Evolutionary conservation across 2,888 invertebrate species (phyloP), one percentile per base, ranked within the genome.

Genomic region (Phengaris arion): DNA sequence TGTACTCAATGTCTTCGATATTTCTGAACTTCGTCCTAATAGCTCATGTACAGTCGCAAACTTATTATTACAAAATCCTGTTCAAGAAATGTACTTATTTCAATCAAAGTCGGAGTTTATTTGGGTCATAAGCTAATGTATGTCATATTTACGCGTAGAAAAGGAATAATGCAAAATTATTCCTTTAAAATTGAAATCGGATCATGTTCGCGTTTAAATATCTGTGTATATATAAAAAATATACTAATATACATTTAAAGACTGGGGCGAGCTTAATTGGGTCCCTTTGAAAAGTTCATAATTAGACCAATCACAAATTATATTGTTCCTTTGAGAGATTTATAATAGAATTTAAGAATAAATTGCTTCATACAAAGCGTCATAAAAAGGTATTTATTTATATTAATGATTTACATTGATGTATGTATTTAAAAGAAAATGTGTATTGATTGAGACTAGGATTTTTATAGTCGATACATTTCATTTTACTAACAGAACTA

Each of bases 271-370:
- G 22, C 52, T 52, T 72, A 72, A 72, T 72, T 72, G 72, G 51
- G 52, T 72, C 54, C 51, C 72, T 72, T 72, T 52, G 35, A 72
- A 72, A 72, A 52, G 35, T 22, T 72, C 35, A 15, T 72, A 72
- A 72, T 72, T 72, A 72, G 72, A 13, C 35, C 52, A 72, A 72
- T 72, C 35, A 72, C 35, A 54, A 72, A 72, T 35, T 72, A 72
- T 72, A 72, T 54, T 72, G 72, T 72, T 72, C 72, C 72, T 72
- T 72, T 72, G 35, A 52, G 12, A 52, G 54, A 35, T 72, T 64
- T 45, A 64, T 45, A 52, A 54, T 6, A 51, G 35, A 52, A 35
- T 52, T 52, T 15, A 51, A 52, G 51, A 22, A 72, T 52, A 13
- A 54, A 72, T 54, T 48, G 48, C 48, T 69, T 8, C 52, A 72